Evolutionary conservation across 2,113 vertebrate species (phyloP).

Genomic region (Phylloscopus trochiloides): DNA sequence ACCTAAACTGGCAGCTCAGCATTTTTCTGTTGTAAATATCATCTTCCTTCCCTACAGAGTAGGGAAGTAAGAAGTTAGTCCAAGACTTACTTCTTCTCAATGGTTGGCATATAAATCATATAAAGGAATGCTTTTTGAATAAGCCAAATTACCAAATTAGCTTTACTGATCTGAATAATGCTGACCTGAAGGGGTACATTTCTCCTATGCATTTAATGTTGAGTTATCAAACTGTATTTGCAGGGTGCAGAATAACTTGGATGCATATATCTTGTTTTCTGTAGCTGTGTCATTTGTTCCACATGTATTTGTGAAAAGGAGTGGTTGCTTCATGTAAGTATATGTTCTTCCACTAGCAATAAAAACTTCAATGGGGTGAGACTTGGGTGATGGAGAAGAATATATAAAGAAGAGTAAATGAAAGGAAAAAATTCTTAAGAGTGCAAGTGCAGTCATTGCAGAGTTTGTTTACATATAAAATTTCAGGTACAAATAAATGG

Average conservation of each 20-base stretch:
- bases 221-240: neutral
- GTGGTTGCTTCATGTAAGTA: neutral
- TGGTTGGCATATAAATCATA: neutral
- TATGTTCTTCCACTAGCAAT: neutral
- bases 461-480: neutral
- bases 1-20: neutral
- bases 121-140: neutral
- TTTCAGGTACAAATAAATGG: neutral
- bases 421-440: neutral
- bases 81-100: neutral
- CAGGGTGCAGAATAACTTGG: neutral
- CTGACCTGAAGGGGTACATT: neutral
- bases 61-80: neutral
- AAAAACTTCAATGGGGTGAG: neutral
- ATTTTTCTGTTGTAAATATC: neutral
- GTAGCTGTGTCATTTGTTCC: neutral
- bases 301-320: neutral
- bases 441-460: neutral
- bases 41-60: neutral
- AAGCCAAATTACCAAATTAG: neutral
- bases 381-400: neutral
- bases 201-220: neutral
- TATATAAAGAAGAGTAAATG: neutral
- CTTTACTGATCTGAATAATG: neutral
- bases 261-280: neutral